These are phyloP conservation scores for Protodeltote pygarga DNA, from an alignment of 2,888 invertebrate species.

Conservation along the genomic window DNA sequence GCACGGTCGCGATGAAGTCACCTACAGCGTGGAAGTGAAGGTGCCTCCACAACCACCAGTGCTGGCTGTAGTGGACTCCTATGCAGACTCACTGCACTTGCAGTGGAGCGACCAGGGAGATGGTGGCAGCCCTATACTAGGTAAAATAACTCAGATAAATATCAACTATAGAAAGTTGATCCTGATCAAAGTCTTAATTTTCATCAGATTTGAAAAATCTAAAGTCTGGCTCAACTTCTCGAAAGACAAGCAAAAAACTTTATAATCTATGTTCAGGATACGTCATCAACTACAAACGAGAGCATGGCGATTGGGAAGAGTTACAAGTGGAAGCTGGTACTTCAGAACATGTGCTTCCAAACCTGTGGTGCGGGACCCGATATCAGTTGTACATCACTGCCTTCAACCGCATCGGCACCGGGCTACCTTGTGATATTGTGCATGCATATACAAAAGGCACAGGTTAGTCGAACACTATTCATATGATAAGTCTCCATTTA, in stretches of 20 bases:
- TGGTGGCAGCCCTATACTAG: constrained; percentile 92
- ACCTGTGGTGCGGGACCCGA: constrained; percentile 95
- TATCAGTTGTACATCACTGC: constrained; percentile 96
- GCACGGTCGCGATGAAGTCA: constrained; percentile 93
- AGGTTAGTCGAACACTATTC: no score
- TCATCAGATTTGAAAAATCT: no score
- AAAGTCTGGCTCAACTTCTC: background rate
- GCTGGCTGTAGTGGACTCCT: constrained; percentile 92
- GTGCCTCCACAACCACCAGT: constrained; percentile 96
- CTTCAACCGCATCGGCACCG: constrained; percentile 96
- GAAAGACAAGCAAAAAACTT: background rate
- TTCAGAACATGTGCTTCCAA: constrained; percentile 92
- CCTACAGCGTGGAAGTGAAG: constrained; percentile 91
- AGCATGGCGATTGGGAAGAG: constrained; percentile 97
- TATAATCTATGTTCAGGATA: constrained; percentile 89
- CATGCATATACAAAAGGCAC: constrained; percentile 94
- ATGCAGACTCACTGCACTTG: constrained; percentile 93
- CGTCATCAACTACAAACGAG: constrained; percentile 95
- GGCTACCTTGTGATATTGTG: constrained; percentile 95
- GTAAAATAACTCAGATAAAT: constrained; percentile 55
- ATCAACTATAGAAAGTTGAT: background rate
- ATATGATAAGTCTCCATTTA: no score
- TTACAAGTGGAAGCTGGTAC: constrained; percentile 94
- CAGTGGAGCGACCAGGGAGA: constrained; percentile 94
- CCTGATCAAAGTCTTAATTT: no score